Conservation (phyloP, 2,888 invertebrate genomes). For the Ectemnius continuus region DNA sequence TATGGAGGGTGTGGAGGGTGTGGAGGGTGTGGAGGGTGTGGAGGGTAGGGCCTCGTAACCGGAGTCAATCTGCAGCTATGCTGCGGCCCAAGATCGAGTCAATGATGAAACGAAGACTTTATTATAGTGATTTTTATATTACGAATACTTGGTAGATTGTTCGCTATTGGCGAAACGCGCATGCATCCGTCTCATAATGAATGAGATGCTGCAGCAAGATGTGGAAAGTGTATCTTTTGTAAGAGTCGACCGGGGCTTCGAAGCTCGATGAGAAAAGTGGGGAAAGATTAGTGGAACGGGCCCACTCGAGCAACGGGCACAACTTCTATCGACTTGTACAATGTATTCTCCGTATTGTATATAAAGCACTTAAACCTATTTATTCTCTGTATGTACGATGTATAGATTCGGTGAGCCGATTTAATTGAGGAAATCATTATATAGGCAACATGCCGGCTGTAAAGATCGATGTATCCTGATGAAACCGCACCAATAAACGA, state of each 20-base stretch:
- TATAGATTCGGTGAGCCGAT: slow-evolving; percentile 44
- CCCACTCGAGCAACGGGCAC: slow-evolving; percentile 14
- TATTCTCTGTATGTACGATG: slow-evolving; percentile 44
- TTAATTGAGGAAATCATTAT: slow-evolving; percentile 46
- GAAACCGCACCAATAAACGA: slow-evolving; percentile 70
- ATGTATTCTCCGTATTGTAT: background rate
- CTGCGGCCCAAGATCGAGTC: background rate
- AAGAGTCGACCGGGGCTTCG: too few species aligned
- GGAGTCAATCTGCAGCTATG: background rate
- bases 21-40: too few species aligned
- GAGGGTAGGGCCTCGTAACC: too few species aligned
- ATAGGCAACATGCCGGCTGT: slow-evolving; percentile 59
- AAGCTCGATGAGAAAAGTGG: too few species aligned
- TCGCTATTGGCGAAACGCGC: too few species aligned
- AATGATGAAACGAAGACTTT: background rate
- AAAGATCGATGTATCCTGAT: slow-evolving; percentile 67
- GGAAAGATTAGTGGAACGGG: too few species aligned
- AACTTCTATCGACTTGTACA: background rate
- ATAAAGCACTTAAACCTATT: slow-evolving; percentile 41
- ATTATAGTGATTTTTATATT: slow-evolving; percentile 6
- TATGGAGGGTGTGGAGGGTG: too few species aligned
- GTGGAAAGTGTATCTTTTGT: too few species aligned
- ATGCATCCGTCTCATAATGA: too few species aligned
- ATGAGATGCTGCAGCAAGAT: too few species aligned
- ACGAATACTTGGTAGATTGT: too few species aligned